Evolutionary conservation across 2,797 vertebrate genomes (phyloP).

Genomic region (Myotis vivesi): DNA sequence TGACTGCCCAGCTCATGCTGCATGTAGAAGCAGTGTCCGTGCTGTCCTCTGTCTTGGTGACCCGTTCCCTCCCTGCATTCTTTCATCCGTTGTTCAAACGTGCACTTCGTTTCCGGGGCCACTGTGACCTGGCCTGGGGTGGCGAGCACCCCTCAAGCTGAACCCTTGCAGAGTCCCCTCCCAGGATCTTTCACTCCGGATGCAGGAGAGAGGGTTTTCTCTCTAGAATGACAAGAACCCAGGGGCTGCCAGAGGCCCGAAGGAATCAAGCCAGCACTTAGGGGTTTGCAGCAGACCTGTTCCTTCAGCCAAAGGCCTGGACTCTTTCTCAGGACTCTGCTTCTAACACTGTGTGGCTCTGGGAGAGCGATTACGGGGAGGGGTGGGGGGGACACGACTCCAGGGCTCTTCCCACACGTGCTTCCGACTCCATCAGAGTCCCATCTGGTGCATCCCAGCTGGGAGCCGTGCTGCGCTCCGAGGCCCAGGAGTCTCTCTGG

Average conservation of each 20-base stretch:
- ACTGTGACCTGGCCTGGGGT: neutral
- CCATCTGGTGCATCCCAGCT: neutral
- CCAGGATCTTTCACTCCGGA: neutral
- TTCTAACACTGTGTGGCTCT: neutral
- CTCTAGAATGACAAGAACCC: neutral
- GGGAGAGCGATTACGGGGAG: neutral
- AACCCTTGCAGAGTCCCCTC: neutral
- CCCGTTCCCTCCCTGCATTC: neutral
- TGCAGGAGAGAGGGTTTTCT: neutral
- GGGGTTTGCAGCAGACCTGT: neutral
- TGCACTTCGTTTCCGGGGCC: neutral
- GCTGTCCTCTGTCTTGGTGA: neutral
- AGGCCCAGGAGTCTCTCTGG: neutral
- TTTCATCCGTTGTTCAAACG: neutral
- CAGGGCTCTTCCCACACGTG: neutral
- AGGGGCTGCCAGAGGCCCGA: neutral
- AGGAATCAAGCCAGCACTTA: neutral
- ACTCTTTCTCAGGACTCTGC: neutral
- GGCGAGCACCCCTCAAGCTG: neutral
- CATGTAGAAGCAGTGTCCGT: neutral
- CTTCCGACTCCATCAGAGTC: neutral
- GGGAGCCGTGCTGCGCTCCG: neutral
- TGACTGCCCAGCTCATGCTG: neutral
- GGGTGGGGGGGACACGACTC: accelerated
- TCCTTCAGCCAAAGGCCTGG: neutral